These are phyloP conservation scores for Morpho deidamia DNA, from an alignment of 2,888 invertebrate species.

Conservation along the genomic window DNA sequence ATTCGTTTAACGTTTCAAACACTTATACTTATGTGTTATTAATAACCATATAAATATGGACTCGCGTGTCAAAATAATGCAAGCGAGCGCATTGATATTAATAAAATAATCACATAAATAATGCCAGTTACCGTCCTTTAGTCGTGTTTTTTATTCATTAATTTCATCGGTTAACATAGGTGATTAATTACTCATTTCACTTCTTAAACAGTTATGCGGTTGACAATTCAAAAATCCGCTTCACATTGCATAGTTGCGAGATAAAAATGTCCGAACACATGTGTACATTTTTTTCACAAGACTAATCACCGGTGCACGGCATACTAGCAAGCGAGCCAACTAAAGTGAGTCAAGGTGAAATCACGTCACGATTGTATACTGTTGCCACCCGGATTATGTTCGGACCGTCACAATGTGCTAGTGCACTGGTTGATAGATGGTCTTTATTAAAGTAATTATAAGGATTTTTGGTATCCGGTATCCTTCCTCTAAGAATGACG, in stretches of 20 bases:
- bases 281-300: slow-evolving; percentile 32
- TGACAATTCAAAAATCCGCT: background rate
- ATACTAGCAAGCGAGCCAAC: slow-evolving; percentile 51
- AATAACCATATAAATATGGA: too few relatives aligned
- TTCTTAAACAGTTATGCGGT: background rate
- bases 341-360: slow-evolving; percentile 74
- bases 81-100: too few relatives aligned
- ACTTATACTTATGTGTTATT: too few relatives aligned
- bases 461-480: background rate
- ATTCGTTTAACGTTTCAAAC: too few relatives aligned
- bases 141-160: too few relatives aligned
- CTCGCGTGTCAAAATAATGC: too few relatives aligned
- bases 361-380: slow-evolving; percentile 47
- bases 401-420: slow-evolving; percentile 18
- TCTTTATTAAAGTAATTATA: background rate
- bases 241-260: background rate
- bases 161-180: too few relatives aligned
- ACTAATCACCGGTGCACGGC: slow-evolving; percentile 55
- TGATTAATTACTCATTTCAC: background rate
- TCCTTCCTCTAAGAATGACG: background rate
- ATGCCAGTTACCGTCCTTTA: too few relatives aligned
- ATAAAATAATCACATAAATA: too few relatives aligned
- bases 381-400: slow-evolving; percentile 66
- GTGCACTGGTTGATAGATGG: slow-evolving; percentile 4
- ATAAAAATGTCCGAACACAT: slow-evolving; percentile 5